Evolutionary conservation across 2,113 vertebrate species (phyloP).

Genomic region (Ondatra zibethicus): DNA sequence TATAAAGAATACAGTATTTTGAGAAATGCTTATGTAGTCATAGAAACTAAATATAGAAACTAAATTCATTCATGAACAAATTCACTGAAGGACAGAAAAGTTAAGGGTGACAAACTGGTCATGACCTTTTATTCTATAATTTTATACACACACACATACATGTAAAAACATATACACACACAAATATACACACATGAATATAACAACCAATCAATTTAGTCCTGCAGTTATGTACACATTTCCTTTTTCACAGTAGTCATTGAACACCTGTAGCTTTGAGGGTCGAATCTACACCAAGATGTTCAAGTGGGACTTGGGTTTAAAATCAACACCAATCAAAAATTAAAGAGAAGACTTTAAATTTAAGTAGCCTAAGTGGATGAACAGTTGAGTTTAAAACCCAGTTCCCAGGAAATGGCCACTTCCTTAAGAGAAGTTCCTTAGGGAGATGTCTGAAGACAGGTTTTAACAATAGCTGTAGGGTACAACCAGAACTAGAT

Average conservation of each 20-base stretch:
- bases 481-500: not conserved
- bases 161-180: too few species aligned
- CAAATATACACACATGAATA: too few species aligned
- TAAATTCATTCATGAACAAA: not conserved
- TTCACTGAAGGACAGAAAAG: not conserved
- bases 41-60: not conserved
- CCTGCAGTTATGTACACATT: too few species aligned
- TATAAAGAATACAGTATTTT: not conserved
- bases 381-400: not conserved
- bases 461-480: not conserved
- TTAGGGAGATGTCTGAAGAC: too few species aligned
- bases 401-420: too few species aligned
- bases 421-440: not conserved
- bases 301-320: too few species aligned
- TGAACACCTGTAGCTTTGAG: too few species aligned
- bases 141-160: too few species aligned
- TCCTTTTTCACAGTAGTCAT: too few species aligned
- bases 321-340: not conserved
- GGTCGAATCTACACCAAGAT: too few species aligned
- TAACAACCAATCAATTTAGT: too few species aligned
- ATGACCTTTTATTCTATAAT: too few species aligned
- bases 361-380: not conserved
- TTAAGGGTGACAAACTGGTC: not conserved
- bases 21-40: not conserved
- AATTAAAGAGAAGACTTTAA: not conserved